Base-by-base conservation (phyloP, 2,888 invertebrate species). In the Oscheius myriophilus region DNA sequence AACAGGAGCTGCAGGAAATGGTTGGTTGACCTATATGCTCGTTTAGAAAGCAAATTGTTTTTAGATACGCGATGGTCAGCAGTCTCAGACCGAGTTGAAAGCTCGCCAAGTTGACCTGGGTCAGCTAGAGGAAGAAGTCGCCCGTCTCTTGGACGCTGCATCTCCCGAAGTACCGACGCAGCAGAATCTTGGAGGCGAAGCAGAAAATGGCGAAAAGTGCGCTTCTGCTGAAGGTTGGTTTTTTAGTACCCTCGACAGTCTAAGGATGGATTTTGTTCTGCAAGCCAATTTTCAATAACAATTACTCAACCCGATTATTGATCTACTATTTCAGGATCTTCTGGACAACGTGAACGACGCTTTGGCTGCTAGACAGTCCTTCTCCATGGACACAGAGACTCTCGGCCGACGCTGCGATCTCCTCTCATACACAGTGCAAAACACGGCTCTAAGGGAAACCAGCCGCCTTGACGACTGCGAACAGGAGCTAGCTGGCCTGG, bases 291-390 rank as follows among this genome's bases (percentile, higher is more conserved):
- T 42, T 11, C 14, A 42, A 42, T 11, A 42, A 42, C 14, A 11
- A 12, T 12, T 9, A 42, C 43, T 12, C 11, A 42, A 42, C 16
- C 16, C 11, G 9, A 45, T 45, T 3, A 4, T 12, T n/a, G 18
- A 45, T n/a, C 3, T 9, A 18, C 43, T 61, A 43, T 33, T 33
- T 33, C 26, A 67, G 55, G 77, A 73, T 16, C 61, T 72, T 16
- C 71, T 75, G 0, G 79, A 79, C 64, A 79, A 79, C 62, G 72
- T 79, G 18, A 67, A 68, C 33, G 79, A 80, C 51, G 79, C 79
- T 3, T 53, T 73, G 25, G 70, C 71, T 18, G 77, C 76, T 12
- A 67, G 75, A 26, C 70, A 74, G 46, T 67, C 70, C 4, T 71
- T 79, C 1, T 68, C 72, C 42, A 18, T 63, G 16, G 75, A 67